A percentile compares a stretch with the other conserved stretches of the same genome.
These are phyloP conservation scores for Heliconius aoede DNA, from an alignment of 2,888 invertebrate genomes.

Conservation along the genomic window DNA sequence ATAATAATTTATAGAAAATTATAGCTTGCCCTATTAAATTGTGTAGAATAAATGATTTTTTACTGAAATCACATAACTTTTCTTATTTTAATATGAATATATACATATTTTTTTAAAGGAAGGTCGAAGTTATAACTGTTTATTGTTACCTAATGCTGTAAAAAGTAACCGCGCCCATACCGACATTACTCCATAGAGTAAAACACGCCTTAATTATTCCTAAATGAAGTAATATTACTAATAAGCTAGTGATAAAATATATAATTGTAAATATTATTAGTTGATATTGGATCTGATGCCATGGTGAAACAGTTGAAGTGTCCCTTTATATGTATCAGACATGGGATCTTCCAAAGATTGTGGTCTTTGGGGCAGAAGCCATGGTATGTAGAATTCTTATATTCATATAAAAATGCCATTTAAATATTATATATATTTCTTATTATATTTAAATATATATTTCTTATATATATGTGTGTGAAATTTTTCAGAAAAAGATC, in stretches of 20 bases:
- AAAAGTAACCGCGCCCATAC: conserved; percentile 6
- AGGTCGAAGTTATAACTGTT: not conserved
- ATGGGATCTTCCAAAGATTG: not conserved
- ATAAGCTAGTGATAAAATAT: not conserved
- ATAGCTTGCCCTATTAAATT: not conserved
- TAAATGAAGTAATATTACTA: not conserved
- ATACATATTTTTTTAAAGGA: not conserved
- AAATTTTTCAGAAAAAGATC: not conserved
- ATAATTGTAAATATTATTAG: not conserved
- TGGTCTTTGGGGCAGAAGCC: too few species aligned
- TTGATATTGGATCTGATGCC: not conserved
- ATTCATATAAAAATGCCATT: too few species aligned
- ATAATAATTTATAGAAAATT: not conserved
- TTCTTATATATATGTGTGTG: not conserved
- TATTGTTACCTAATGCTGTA: not conserved
- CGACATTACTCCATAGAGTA: not conserved
- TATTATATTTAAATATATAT: too few species aligned
- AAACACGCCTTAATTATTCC: conserved; percentile 7
- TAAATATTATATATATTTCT: not conserved
- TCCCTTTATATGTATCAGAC: not conserved
- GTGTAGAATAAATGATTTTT: not conserved
- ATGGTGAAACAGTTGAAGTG: too few species aligned
- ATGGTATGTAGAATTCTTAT: too few species aligned
- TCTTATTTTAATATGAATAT: not conserved
- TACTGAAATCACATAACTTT: not conserved